Evolutionary conservation across 2,113 vertebrate genomes (phyloP).

Genomic region (Festucalex cinctus): DNA sequence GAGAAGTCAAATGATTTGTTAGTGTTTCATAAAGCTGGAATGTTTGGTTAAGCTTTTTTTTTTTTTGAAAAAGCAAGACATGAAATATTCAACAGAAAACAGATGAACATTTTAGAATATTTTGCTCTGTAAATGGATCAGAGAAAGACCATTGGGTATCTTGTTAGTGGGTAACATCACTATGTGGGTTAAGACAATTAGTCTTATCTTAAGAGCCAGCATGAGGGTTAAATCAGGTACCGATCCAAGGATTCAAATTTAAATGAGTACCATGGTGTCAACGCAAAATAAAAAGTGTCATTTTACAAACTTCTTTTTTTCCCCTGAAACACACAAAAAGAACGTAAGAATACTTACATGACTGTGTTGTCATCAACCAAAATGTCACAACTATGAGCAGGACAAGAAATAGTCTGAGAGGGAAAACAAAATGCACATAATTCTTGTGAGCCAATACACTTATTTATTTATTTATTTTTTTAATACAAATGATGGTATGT

Average conservation of each 20-base stretch:
- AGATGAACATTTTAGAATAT: neutral
- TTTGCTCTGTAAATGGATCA: conserved; percentile 4
- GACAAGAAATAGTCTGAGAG: conserved; percentile 94
- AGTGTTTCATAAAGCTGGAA: neutral
- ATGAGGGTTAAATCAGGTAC: conserved; percentile 9
- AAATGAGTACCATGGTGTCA: neutral
- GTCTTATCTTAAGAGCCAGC: conserved; percentile 37
- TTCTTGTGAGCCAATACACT: neutral
- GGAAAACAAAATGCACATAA: conserved; percentile 30
- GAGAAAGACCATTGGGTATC: conserved; percentile 16
- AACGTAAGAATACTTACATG: conserved; percentile 84
- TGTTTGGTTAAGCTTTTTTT: neutral
- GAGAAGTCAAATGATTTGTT: conserved; percentile 35
- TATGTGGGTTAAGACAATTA: conserved; percentile 71
- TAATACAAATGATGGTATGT: neutral
- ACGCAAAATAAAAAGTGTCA: neutral
- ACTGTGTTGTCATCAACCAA: conserved; percentile 99
- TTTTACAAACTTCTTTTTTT: neutral
- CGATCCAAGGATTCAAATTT: no score
- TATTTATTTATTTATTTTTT: neutral
- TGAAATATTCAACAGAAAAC: neutral
- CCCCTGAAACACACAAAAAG: neutral
- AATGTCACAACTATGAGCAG: conserved; percentile 99
- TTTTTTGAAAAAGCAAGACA: neutral
- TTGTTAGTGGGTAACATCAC: conserved; percentile 22